Evolutionary conservation across 2,888 invertebrate species (phyloP).

Genomic region (Anagyrus pseudococci): DNA sequence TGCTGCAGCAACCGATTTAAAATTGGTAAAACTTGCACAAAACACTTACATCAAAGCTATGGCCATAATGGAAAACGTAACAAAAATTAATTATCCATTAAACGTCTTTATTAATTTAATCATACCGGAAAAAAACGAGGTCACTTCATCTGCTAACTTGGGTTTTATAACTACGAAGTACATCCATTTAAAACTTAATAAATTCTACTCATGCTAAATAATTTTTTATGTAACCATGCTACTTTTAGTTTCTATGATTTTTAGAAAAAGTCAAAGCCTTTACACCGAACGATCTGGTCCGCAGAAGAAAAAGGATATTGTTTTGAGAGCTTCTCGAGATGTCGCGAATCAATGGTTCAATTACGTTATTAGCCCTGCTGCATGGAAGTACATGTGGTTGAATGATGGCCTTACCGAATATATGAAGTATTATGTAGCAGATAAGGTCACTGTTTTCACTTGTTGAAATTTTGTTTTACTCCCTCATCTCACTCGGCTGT

Average conservation of each 20-base stretch:
- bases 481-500: neutral
- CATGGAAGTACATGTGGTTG: slow-evolving; percentile 35
- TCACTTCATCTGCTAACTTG: slow-evolving; percentile 19
- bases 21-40: slow-evolving; percentile 18
- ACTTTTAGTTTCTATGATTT: neutral
- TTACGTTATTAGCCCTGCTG: slow-evolving; percentile 28
- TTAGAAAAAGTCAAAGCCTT: slow-evolving; percentile 16
- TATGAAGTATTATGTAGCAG: slow-evolving; percentile 31
- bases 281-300: slow-evolving; percentile 22
- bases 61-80: slow-evolving; percentile 30
- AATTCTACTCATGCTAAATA: neutral
- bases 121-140: slow-evolving; percentile 25
- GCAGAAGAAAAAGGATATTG: slow-evolving; percentile 26
- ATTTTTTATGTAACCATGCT: neutral
- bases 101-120: slow-evolving; percentile 27
- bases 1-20: slow-evolving; percentile 17
- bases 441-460: slow-evolving; percentile 23
- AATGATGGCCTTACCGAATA: slow-evolving; percentile 31
- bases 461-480: neutral
- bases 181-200: neutral
- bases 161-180: slow-evolving; percentile 36
- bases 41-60: slow-evolving; percentile 25
- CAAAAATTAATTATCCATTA: slow-evolving; percentile 25
- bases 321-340: slow-evolving; percentile 20
- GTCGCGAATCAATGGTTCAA: slow-evolving; percentile 33